Evolutionary conservation across 2,888 invertebrate species (phyloP), one percentile per base, ranked within the genome.

Genomic region (Drosophila cognata): DNA sequence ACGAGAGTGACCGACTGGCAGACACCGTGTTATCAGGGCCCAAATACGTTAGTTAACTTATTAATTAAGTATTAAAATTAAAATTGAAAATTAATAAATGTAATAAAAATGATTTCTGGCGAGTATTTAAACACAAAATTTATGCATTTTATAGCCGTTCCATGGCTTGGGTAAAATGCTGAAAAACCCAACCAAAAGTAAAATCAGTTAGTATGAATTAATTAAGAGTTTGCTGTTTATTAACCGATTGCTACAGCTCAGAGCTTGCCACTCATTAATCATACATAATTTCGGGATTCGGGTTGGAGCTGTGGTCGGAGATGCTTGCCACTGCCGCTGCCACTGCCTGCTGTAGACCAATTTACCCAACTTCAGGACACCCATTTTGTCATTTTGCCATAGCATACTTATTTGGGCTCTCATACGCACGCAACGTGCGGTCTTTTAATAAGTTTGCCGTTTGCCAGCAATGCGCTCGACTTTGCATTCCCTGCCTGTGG

Each of bases 321-420:
- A 33, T 11, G 21, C 13, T 35, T 13, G 5, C 46, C 4, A 21
- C 25, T 46, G 46, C 4, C 33, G 1, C 21, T 1, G 21, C 21
- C 4, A 10, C 33, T 33, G 31, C 16, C 46, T 8, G 28, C 46
- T 21, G 25, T 16, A 25, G 16, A 46, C 46, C 46, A 25, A 46
- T 46, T 46, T 46, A 46, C 25, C 16, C 46, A 25, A 46, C 46
- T 46, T 25, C 25, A 46, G 25, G 16, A 16, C 11, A 51, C n/a
- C 29, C 51, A 53, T 53, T 35, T 33, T 38, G 65, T 61, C 65
- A 56, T 69, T 77, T 81, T 78, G 36, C 52, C 51, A 68, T 73
- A 73, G 81, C 80, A 66, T 73, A 82, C 80, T 82, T 82, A 79
- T 71, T 68, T 43, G 82, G 73, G 82, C 58, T 25, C 66, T 57